Evolutionary conservation across 2,888 invertebrate genomes (phyloP).

Genomic region (Tenthredo livida): DNA sequence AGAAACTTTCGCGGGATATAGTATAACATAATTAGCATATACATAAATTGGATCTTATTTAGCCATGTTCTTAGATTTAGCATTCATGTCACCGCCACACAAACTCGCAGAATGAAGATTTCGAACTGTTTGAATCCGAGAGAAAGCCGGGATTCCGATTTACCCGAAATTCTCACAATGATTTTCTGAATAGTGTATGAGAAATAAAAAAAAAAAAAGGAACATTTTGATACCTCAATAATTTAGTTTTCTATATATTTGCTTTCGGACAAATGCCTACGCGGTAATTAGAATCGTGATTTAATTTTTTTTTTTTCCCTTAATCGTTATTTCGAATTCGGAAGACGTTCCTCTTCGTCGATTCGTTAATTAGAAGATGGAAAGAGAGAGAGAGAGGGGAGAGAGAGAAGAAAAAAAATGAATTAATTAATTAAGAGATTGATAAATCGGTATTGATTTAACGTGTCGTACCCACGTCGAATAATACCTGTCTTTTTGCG

Average conservation of each 20-base stretch:
- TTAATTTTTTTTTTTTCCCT: not conserved
- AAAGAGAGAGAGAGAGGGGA: not conserved
- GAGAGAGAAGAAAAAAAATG: not conserved
- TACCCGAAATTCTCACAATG: too few relatives aligned
- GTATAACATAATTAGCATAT: not conserved
- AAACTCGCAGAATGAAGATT: not conserved
- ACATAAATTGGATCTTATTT: conserved; percentile 21
- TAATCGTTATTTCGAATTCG: not conserved
- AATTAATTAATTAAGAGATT: not conserved
- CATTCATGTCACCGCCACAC: conserved; percentile 9
- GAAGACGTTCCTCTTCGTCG: not conserved
- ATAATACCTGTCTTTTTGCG: not conserved
- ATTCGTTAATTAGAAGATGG: not conserved
- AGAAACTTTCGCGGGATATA: not conserved
- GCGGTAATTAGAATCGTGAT: not conserved
- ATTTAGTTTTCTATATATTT: too few relatives aligned
- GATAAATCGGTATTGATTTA: conserved; percentile 27
- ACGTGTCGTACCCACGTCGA: not conserved
- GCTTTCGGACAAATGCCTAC: not conserved
- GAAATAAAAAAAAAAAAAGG: too few relatives aligned
- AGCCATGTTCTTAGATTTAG: not conserved
- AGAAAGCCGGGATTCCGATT: too few relatives aligned
- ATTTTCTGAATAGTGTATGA: too few relatives aligned
- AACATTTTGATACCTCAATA: too few relatives aligned
- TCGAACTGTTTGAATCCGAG: not conserved